phyloP scores from a whole-genome alignment of 2,113 vertebrate species.

The Pterocles orientalis region DNA sequence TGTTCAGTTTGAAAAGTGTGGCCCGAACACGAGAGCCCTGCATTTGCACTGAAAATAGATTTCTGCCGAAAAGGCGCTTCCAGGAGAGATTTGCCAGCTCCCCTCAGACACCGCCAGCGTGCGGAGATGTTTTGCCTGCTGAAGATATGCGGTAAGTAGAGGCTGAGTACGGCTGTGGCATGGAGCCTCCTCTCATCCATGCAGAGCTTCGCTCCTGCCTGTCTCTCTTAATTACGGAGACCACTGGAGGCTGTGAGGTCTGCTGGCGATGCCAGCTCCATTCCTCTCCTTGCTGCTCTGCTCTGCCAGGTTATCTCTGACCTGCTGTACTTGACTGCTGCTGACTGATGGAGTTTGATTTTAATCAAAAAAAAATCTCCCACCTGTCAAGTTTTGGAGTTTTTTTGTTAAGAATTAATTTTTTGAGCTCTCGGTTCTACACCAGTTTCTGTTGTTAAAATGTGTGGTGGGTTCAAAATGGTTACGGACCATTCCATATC shows the following conservation, averaged over 20 bases:
- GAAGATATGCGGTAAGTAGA: background rate
- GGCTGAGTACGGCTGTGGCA: background rate
- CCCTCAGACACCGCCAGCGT: background rate
- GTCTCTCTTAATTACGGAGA: background rate
- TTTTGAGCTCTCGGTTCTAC: background rate
- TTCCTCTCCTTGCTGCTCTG: background rate
- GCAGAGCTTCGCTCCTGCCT: background rate
- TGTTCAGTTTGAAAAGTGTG: background rate
- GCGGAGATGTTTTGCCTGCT: background rate
- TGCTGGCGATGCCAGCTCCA: background rate
- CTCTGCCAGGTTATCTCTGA: background rate
- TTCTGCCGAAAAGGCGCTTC: background rate
- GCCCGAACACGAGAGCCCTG: background rate
- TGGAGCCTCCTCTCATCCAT: background rate
- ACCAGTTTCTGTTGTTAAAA: background rate
- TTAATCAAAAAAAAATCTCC: background rate
- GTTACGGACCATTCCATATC: background rate
- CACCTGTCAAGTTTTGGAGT: background rate
- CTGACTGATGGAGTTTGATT: background rate
- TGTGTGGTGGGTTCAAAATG: background rate
- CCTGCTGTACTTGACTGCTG: background rate
- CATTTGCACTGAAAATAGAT: background rate
- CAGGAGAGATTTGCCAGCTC: background rate
- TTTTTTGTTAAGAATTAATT: background rate
- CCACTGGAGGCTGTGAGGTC: background rate